These are phyloP conservation scores for Tetrao urogallus DNA, from an alignment of 2,113 vertebrate genomes.

Conservation along the genomic window DNA sequence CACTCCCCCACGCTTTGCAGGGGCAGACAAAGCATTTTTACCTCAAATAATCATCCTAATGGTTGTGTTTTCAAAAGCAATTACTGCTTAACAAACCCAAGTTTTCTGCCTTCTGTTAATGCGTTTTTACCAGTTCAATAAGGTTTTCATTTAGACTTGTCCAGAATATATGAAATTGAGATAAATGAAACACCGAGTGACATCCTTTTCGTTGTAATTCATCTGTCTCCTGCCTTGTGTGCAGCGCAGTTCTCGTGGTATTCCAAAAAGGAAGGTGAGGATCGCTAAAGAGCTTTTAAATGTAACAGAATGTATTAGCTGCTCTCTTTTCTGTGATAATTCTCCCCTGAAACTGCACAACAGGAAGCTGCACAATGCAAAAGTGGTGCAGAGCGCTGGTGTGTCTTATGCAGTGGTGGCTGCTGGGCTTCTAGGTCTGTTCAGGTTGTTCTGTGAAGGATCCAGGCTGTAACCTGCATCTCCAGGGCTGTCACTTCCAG, in stretches of 20 bases:
- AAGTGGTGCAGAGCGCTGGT: fast-evolving
- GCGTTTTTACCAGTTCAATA: not conserved
- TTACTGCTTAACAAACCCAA: not conserved
- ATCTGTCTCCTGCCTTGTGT: not conserved
- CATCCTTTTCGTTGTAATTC: not conserved
- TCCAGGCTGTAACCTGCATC: not conserved
- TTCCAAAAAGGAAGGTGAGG: not conserved
- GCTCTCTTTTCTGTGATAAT: not conserved
- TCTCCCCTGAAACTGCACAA: not conserved
- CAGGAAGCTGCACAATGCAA: fast-evolving
- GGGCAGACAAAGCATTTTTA: not conserved
- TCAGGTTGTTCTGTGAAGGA: not conserved
- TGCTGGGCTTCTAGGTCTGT: not conserved
- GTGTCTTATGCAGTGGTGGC: fast-evolving
- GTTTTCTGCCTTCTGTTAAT: not conserved
- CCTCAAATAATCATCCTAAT: not conserved
- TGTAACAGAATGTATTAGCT: not conserved
- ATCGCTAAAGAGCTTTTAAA: not conserved
- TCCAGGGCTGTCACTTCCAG: not conserved
- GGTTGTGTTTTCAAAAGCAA: not conserved
- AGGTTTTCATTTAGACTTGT: not conserved
- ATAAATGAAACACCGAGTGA: not conserved
- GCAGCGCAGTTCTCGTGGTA: not conserved
- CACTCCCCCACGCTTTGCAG: not conserved
- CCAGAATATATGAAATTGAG: not conserved